Evolutionary conservation across 1,140 invertebrate genomes (phyloP).

Genomic region (Drosophila orosa): DNA sequence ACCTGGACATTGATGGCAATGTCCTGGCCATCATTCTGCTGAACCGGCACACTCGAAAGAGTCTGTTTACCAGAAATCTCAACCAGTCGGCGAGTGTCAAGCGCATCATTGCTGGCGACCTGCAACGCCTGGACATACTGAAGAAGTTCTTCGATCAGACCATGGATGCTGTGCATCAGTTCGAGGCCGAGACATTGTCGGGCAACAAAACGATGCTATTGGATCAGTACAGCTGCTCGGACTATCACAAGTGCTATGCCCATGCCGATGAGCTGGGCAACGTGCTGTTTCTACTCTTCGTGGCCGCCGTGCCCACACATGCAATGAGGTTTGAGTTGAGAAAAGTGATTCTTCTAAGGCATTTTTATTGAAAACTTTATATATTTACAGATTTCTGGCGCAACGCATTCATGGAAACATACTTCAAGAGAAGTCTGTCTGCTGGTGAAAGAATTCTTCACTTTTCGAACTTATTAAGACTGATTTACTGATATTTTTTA

Average conservation of each 20-base stretch:
- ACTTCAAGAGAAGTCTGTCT: constrained; percentile 48
- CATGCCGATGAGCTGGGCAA: constrained; percentile 65
- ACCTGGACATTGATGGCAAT: constrained; percentile 70
- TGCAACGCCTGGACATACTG: constrained; percentile 71
- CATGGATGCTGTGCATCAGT: constrained; percentile 54
- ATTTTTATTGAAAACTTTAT: accelerated
- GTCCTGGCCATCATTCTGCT: constrained; percentile 72
- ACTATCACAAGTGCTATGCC: constrained; percentile 77
- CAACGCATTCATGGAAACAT: constrained; percentile 45
- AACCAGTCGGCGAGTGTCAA: constrained; percentile 67
- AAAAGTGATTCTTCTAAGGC: accelerated
- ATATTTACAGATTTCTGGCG: constrained; percentile 41
- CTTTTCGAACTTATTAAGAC: constrained; percentile 15
- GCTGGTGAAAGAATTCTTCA: constrained; percentile 43
- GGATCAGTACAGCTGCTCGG: constrained; percentile 77
- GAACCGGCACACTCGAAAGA: constrained; percentile 60
- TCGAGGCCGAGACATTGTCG: constrained; percentile 28
- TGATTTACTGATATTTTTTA: constrained; percentile 23
- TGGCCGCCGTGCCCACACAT: constrained; percentile 74
- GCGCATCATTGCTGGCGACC: constrained; percentile 67
- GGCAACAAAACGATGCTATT: constrained; percentile 36
- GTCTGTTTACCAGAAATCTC: constrained; percentile 69
- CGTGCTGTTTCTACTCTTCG: constrained; percentile 68
- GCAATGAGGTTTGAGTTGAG: constrained; percentile 62
- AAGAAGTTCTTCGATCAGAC: constrained; percentile 78